Evolutionary conservation across 1,140 invertebrate genomes (phyloP).

Genomic region (Epicauta chinensis): DNA sequence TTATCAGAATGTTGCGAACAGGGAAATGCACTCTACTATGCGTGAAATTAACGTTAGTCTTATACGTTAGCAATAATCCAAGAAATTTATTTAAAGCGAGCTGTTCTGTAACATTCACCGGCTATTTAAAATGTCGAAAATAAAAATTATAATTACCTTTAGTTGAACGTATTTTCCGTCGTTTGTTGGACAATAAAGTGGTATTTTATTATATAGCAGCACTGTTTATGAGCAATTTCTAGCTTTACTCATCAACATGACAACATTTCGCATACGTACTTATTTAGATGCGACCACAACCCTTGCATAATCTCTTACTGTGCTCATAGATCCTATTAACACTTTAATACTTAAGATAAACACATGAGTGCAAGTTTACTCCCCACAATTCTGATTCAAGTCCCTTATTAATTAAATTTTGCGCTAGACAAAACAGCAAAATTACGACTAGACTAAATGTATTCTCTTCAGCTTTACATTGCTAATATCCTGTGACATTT

Average conservation of each 20-base stretch:
- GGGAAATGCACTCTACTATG: conserved; percentile 30
- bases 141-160: too few relatives aligned
- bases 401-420: conserved; percentile 24
- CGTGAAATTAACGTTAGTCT: conserved; percentile 19
- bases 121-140: too few relatives aligned
- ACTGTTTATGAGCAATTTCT: too few relatives aligned
- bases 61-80: conserved; percentile 5
- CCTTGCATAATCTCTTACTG: conserved; percentile 14
- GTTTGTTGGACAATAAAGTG: too few relatives aligned
- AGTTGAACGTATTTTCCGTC: too few relatives aligned
- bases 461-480: too few relatives aligned
- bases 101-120: too few relatives aligned
- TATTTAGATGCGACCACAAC: neutral
- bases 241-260: too few relatives aligned
- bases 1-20: conserved; percentile 31
- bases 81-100: neutral
- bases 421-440: conserved; percentile 17
- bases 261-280: too few relatives aligned
- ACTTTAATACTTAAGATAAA: conserved; percentile 25
- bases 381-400: conserved; percentile 18
- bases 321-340: conserved; percentile 21
- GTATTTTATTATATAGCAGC: too few relatives aligned
- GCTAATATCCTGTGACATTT: too few relatives aligned
- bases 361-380: conserved; percentile 20
- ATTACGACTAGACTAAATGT: conserved; percentile 1